A percentile compares a stretch with the other conserved stretches of the same genome.
Evolutionary conservation across 2,888 invertebrate species (phyloP).

Genomic region (Calameuta filiformis): DNA sequence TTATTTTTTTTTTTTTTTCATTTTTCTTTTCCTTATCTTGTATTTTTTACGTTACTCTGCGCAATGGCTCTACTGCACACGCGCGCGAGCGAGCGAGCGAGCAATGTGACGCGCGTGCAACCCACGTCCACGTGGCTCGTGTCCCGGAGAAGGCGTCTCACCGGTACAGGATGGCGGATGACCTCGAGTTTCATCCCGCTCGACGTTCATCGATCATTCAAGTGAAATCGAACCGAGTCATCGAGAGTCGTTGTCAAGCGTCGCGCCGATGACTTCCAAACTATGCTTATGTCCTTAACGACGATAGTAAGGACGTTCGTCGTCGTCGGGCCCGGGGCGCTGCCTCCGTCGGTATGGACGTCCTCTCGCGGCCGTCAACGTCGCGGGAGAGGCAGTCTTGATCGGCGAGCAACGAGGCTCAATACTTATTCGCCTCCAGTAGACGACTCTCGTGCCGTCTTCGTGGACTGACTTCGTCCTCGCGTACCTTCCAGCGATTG

Average conservation of each 20-base stretch:
- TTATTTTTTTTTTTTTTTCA: neutral
- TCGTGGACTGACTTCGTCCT: constrained; percentile 43
- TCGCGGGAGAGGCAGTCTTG: constrained; percentile 59
- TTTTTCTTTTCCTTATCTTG: neutral
- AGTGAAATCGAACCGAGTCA: neutral
- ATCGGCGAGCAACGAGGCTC: constrained; percentile 58
- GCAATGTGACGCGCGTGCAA: neutral
- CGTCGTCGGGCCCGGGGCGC: neutral
- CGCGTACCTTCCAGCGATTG: constrained; percentile 56
- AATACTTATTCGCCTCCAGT: constrained; percentile 58
- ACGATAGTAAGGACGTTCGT: neutral
- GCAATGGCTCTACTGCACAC: neutral
- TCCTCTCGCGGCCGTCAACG: neutral
- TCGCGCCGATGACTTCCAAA: neutral
- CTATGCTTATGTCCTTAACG: neutral
- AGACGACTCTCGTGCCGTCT: constrained; percentile 56
- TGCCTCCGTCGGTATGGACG: neutral
- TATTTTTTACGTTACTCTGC: neutral
- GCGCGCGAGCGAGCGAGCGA: neutral
- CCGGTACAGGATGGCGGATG: neutral
- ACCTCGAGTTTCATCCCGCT: neutral
- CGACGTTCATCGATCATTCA: neutral
- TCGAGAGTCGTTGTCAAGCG: neutral
- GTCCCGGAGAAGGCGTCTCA: constrained; percentile 2
- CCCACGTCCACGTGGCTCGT: neutral